Evolutionary conservation across 2,113 vertebrate genomes (phyloP).

Genomic region (Leuciscus idus): DNA sequence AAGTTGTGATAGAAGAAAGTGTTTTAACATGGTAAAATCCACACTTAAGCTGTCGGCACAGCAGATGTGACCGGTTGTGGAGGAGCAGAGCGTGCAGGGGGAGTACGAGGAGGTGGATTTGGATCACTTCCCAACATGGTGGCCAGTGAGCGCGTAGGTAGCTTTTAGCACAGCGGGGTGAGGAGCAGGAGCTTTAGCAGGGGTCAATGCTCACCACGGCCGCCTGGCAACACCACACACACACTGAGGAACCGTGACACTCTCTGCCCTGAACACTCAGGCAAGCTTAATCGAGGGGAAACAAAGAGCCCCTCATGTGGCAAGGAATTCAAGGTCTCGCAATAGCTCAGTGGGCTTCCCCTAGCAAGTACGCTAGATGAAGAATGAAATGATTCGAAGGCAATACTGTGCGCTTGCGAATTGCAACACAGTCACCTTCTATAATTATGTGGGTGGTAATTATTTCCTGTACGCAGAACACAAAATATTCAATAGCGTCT

Average conservation of each 20-base stretch:
- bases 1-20: not conserved
- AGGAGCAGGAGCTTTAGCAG: constrained; percentile 66
- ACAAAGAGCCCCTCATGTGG: constrained; percentile 34
- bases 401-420: not conserved
- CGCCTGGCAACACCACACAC: constrained; percentile 54
- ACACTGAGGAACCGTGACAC: constrained; percentile 64
- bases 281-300: constrained; percentile 48
- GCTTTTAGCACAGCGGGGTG: constrained; percentile 69
- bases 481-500: constrained; percentile 25
- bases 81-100: constrained; percentile 54
- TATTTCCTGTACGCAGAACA: not conserved
- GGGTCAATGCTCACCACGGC: constrained; percentile 70
- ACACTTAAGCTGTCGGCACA: not conserved
- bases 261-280: constrained; percentile 69
- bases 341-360: constrained; percentile 38
- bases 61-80: constrained; percentile 41
- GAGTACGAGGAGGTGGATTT: constrained; percentile 55
- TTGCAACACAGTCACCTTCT: constrained; percentile 36
- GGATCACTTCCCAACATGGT: constrained; percentile 72
- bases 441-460: constrained; percentile 28
- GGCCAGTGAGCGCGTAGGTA: constrained; percentile 71
- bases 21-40: not conserved
- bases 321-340: constrained; percentile 38
- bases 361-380: constrained; percentile 1
- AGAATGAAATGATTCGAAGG: not conserved